Percentiles rank a stretch among this genome's conserved stretches.
phyloP scores from a whole-genome alignment of 2,113 vertebrate genomes.

The Myanophis thanlyinensis region DNA sequence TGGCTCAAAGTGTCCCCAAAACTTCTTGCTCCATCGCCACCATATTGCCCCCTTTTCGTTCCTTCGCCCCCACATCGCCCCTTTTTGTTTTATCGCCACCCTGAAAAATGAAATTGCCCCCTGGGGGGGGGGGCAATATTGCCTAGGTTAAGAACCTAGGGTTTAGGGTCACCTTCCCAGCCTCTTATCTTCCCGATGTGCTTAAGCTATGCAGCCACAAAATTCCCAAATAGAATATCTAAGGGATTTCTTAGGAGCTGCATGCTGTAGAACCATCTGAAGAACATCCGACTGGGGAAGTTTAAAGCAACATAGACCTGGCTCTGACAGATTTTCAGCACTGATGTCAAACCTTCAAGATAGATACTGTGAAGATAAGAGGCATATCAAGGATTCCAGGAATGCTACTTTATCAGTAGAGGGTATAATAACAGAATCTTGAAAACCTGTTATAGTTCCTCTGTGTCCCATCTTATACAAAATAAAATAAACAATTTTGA shows the following conservation, averaged over 20 bases:
- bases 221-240: background rate
- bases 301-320: background rate
- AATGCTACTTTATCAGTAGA: background rate
- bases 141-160: too few relatives aligned
- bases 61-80: too few relatives aligned
- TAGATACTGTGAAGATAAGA: background rate
- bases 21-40: too few relatives aligned
- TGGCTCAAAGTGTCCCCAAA: too few relatives aligned
- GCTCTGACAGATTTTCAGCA: background rate
- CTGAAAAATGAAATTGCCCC: too few relatives aligned
- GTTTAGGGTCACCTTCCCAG: background rate
- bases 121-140: too few relatives aligned
- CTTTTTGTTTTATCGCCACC: too few relatives aligned
- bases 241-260: background rate
- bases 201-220: background rate
- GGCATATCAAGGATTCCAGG: background rate
- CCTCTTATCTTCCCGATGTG: background rate
- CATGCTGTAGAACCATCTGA: background rate
- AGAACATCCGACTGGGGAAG: background rate
- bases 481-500: background rate
- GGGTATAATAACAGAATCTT: background rate
- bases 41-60: too few relatives aligned
- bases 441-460: background rate
- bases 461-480: background rate
- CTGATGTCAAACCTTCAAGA: background rate